A percentile compares a stretch with the other conserved stretches of the same genome.
Evolutionary conservation across 2,797 vertebrate species (phyloP).

Genomic region (Pipistrellus nathusii): DNA sequence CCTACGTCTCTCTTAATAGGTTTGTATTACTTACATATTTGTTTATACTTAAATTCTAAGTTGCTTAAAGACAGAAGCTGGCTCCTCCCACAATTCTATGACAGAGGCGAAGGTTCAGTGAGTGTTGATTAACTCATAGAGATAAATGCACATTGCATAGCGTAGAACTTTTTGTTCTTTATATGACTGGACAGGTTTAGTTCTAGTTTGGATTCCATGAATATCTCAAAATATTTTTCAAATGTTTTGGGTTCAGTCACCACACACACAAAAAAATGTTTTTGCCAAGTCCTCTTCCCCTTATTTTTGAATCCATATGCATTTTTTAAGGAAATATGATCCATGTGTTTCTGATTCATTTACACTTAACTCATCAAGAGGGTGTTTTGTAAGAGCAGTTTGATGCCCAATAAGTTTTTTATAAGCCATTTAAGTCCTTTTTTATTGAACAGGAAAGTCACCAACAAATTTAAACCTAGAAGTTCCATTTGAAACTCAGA

Average conservation of each 20-base stretch:
- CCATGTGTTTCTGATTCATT: conserved; percentile 84
- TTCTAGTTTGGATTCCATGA: conserved; percentile 77
- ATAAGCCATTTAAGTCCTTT: conserved; percentile 80
- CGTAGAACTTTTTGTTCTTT: conserved; percentile 58
- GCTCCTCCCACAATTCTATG: neutral
- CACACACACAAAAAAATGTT: conserved; percentile 42
- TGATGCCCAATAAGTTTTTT: conserved; percentile 80
- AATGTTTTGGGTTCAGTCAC: conserved; percentile 75
- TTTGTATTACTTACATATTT: conserved; percentile 60
- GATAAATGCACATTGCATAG: conserved; percentile 44
- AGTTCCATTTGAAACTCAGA: conserved; percentile 79
- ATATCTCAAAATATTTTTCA: conserved; percentile 80
- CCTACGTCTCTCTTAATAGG: conserved; percentile 17
- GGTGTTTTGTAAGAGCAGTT: conserved; percentile 80
- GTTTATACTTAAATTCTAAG: conserved; percentile 57
- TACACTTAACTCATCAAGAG: conserved; percentile 83
- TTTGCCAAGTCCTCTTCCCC: conserved; percentile 75
- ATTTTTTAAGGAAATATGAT: conserved; percentile 79
- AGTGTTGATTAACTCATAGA: conserved; percentile 48
- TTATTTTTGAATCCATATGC: conserved; percentile 80
- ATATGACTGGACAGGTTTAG: conserved; percentile 67
- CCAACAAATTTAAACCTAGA: conserved; percentile 82
- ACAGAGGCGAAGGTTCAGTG: conserved; percentile 32
- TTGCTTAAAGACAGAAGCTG: conserved; percentile 60
- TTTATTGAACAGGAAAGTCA: conserved; percentile 83